phyloP scores from a whole-genome alignment of 2,888 invertebrate species.

The Ochlodes sylvanus region DNA sequence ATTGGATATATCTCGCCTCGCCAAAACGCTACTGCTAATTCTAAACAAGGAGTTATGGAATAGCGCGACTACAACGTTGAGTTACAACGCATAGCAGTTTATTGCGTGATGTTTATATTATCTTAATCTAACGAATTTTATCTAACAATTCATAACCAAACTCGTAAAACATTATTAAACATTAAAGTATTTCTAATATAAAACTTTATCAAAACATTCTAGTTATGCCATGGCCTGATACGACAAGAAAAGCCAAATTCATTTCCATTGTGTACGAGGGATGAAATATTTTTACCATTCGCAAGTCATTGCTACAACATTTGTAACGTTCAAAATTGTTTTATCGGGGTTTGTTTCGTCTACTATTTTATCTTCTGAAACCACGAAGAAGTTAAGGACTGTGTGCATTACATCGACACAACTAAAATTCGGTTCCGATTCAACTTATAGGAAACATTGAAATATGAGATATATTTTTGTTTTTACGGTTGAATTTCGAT shows the following conservation, averaged over 20 bases:
- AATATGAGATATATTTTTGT: too few species aligned
- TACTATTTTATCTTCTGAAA: neutral
- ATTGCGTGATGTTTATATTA: too few species aligned
- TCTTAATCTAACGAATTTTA: too few species aligned
- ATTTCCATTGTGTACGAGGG: neutral
- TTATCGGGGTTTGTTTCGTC: neutral
- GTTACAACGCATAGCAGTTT: too few species aligned
- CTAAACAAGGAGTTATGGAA: slow-evolving; percentile 21
- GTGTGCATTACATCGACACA: too few species aligned
- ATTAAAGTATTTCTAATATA: neutral
- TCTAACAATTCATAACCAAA: too few species aligned
- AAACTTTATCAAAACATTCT: neutral
- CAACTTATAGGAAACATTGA: too few species aligned
- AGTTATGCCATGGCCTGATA: neutral
- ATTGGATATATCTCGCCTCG: slow-evolving; percentile 22
- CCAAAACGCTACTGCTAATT: slow-evolving; percentile 19
- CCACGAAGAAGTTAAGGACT: too few species aligned
- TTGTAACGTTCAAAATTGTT: slow-evolving; percentile 4
- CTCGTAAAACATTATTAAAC: too few species aligned
- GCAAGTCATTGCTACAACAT: slow-evolving; percentile 1
- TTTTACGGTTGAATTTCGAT: too few species aligned
- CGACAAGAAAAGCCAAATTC: slow-evolving; percentile 3
- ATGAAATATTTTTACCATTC: neutral
- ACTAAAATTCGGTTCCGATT: too few species aligned
- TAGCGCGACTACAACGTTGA: neutral